Percentiles rank a stretch among this genome's conserved stretches.
These are phyloP conservation scores for Centruroides sculpturatus DNA, from an alignment of 1,140 invertebrate species.

Conservation along the genomic window DNA sequence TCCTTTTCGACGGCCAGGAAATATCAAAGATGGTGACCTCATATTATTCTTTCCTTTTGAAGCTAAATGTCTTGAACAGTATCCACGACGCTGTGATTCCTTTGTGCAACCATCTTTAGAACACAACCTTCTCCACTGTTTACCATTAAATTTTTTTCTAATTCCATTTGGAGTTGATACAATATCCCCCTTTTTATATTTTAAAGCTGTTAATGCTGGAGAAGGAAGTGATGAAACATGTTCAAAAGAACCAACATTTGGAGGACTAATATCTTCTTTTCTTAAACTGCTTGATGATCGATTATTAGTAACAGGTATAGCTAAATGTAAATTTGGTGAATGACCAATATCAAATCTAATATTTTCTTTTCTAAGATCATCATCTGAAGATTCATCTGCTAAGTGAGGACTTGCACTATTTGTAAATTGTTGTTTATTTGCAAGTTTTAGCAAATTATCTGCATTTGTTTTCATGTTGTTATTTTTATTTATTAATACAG, in stretches of 20 bases:
- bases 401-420: conserved; percentile 28
- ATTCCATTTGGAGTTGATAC: conserved; percentile 92
- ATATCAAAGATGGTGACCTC: conserved; percentile 23
- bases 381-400: conserved; percentile 66
- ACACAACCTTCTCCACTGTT: conserved; percentile 93
- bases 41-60: conserved; percentile 51
- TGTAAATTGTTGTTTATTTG: too few relatives aligned
- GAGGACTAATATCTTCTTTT: conserved; percentile 1
- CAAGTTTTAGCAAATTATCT: too few relatives aligned
- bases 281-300: not conserved
- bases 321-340: not conserved
- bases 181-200: conserved; percentile 97
- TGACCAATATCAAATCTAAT: conserved; percentile 49
- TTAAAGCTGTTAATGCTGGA: conserved; percentile 67
- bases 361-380: conserved; percentile 70
- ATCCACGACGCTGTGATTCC: conserved; percentile 91
- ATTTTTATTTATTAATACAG: too few relatives aligned
- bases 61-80: conserved; percentile 88
- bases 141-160: conserved; percentile 97
- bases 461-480: too few relatives aligned
- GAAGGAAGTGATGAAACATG: conserved; percentile 35
- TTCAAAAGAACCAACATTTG: conserved; percentile 1
- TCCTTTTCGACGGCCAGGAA: conserved; percentile 21
- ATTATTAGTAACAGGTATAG: conserved; percentile 8
- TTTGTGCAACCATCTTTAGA: conserved; percentile 92